Conservation (phyloP, 1,140 invertebrate genomes). For the Leptinotarsa lineolata region DNA sequence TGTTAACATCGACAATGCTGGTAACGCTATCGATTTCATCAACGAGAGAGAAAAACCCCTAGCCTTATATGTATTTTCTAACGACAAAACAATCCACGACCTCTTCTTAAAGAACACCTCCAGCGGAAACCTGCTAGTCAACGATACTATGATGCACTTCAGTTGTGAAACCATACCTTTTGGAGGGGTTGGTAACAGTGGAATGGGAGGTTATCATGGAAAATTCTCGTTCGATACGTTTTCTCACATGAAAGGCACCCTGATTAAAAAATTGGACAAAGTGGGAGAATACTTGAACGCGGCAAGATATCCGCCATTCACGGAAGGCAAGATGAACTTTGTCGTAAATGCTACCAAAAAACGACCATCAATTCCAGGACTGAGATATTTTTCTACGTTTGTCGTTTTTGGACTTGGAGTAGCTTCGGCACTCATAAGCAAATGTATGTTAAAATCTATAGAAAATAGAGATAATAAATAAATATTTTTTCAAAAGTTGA, state of each 20-base stretch:
- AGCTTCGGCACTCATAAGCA: not conserved
- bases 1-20: slow-evolving; percentile 76
- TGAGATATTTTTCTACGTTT: not conserved
- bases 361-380: slow-evolving; percentile 22
- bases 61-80: slow-evolving; percentile 80
- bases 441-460: not conserved
- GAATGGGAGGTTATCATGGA: slow-evolving; percentile 71
- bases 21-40: slow-evolving; percentile 88
- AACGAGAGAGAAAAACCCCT: slow-evolving; percentile 85
- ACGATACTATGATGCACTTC: slow-evolving; percentile 91
- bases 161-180: slow-evolving; percentile 78
- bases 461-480: not conserved
- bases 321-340: slow-evolving; percentile 26
- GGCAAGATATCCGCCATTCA: slow-evolving; percentile 39
- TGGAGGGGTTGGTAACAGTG: slow-evolving; percentile 86
- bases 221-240: slow-evolving; percentile 87
- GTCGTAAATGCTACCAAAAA: slow-evolving; percentile 19
- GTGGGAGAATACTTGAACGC: slow-evolving; percentile 67
- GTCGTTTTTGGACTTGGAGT: not conserved
- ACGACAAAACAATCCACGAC: slow-evolving; percentile 62
- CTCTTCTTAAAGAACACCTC: slow-evolving; percentile 72
- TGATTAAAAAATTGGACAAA: slow-evolving; percentile 71
- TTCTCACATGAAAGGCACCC: slow-evolving; percentile 83
- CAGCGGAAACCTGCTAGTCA: slow-evolving; percentile 82
- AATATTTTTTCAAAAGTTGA: too few relatives aligned